A percentile compares a stretch with the other conserved stretches of the same genome.
Conservation (phyloP, 1,140 invertebrate genomes). For the Pachyrhynchus sulphureomaculatus region DNA sequence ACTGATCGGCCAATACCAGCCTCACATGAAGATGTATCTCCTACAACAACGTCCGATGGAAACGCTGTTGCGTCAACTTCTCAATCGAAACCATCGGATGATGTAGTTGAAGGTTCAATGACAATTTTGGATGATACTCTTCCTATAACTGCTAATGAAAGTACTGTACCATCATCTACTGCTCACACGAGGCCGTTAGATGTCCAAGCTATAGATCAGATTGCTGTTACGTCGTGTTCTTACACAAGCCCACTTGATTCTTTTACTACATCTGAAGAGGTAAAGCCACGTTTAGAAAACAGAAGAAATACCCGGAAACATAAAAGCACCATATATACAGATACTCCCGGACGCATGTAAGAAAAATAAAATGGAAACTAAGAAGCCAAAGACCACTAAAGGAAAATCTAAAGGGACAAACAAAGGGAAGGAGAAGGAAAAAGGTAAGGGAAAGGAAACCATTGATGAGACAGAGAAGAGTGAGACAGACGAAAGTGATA, state of each 20-base stretch:
- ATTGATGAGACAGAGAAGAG: neutral
- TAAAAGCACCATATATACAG: conserved; percentile 7
- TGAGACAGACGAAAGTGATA: conserved; percentile 7
- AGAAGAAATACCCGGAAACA: conserved; percentile 1
- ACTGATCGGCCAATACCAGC: too few relatives aligned
- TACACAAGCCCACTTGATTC: too few relatives aligned
- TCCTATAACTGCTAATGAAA: too few relatives aligned
- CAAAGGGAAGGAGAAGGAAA: neutral
- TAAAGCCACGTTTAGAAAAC: neutral
- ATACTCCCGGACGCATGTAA: neutral
- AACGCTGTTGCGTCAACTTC: too few relatives aligned
- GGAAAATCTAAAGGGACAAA: neutral
- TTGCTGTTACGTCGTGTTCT: too few relatives aligned
- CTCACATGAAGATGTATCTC: conserved; percentile 1
- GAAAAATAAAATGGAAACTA: too few relatives aligned
- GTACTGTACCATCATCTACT: too few relatives aligned
- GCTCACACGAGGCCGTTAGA: neutral
- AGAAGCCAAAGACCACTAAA: neutral
- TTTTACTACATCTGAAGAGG: neutral
- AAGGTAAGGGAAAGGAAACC: too few relatives aligned
- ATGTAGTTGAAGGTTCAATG: too few relatives aligned
- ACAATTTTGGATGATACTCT: too few relatives aligned
- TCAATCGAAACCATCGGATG: too few relatives aligned
- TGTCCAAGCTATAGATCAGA: neutral
- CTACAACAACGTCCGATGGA: neutral